Evolutionary conservation across 1,140 invertebrate species (phyloP), one percentile per base, ranked within the genome.

Genomic region (Steinernema khuongi): DNA sequence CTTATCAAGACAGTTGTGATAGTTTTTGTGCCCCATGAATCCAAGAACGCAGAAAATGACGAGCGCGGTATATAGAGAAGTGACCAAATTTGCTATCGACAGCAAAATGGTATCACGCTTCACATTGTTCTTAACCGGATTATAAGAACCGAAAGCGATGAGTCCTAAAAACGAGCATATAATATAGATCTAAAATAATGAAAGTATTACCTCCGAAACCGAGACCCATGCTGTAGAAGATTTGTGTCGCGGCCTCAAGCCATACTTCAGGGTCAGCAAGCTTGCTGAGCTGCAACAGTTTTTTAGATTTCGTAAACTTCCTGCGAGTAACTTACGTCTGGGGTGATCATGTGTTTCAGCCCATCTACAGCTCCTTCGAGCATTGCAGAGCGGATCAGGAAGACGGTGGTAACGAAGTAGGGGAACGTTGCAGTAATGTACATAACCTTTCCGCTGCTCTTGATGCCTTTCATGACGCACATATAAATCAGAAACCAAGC

Each of bases 21-120:
- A 85, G 66, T 83, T 82, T 36, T 81, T 84, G 41, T 81, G 69
- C 17, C 79, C 81, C 86, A 95, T 96, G 83, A 94, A 96, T n/a
- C 96, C 96, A 72, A 99, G 93, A 19, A 98, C 92, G 0, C 94
- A 94, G 84, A 99, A 99, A 17, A 98, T 94, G 0, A 98, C 95
- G 72, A 98, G 92, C 0, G 94, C 96, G 71, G 96, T 95, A 85
- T 98, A 97, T 90, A 99, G 91, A 11, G 94, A 97, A 0, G 96
- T 98, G 73, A 91, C 90, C 81, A 94, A 94, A 85, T 99, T 98
- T 1, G 94, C 94, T 41, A 96, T 86, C 17, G 93, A 95, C 18
- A 98, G 93, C 85, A 94, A 90, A 2, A 97, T 90, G 0, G 94
- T 94, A 86, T 99, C 96, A 78, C 93, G 88, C 82, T 92, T 94